phyloP scores from a whole-genome alignment of 2,888 invertebrate genomes.

The Plutella xylostella region DNA sequence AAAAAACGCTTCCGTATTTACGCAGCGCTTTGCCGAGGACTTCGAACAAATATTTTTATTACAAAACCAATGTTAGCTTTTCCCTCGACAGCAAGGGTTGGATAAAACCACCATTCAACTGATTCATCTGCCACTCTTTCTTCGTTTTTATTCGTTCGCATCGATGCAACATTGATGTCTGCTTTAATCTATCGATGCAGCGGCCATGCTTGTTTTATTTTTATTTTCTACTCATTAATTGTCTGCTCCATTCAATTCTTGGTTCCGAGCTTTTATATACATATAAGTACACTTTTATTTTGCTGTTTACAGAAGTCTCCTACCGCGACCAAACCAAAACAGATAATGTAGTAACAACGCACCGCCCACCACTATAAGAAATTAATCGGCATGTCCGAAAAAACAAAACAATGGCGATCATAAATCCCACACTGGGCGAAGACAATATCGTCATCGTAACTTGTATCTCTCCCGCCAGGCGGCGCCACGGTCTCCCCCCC shows the following conservation, averaged over 20 bases:
- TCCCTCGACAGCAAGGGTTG: constrained; percentile 55
- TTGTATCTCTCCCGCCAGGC: constrained; percentile 58
- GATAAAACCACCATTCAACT: constrained; percentile 27
- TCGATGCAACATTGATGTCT: background rate
- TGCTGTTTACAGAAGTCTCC: too few relatives aligned
- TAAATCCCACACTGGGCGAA: constrained; percentile 59
- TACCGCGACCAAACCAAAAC: too few relatives aligned
- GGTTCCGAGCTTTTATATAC: too few relatives aligned
- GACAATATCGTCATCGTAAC: constrained; percentile 62
- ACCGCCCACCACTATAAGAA: constrained; percentile 36
- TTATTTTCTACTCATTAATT: background rate
- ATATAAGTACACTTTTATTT: too few relatives aligned
- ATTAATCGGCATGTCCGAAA: constrained; percentile 54
- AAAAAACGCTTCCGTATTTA: constrained; percentile 44
- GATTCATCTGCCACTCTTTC: constrained; percentile 45
- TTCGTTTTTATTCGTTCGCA: constrained; percentile 34
- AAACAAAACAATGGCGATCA: constrained; percentile 56
- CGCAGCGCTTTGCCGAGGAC: constrained; percentile 33
- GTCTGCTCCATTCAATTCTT: background rate
- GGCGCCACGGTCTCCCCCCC: constrained; percentile 42
- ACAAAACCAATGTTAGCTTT: constrained; percentile 63
- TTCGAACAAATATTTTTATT: constrained; percentile 66
- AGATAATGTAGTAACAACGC: constrained; percentile 10
- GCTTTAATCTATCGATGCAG: background rate
- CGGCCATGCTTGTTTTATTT: background rate